Percentiles rank a stretch among this genome's conserved stretches.
Evolutionary conservation across 2,113 vertebrate genomes (phyloP).

Genomic region (Microcebus jonahi): DNA sequence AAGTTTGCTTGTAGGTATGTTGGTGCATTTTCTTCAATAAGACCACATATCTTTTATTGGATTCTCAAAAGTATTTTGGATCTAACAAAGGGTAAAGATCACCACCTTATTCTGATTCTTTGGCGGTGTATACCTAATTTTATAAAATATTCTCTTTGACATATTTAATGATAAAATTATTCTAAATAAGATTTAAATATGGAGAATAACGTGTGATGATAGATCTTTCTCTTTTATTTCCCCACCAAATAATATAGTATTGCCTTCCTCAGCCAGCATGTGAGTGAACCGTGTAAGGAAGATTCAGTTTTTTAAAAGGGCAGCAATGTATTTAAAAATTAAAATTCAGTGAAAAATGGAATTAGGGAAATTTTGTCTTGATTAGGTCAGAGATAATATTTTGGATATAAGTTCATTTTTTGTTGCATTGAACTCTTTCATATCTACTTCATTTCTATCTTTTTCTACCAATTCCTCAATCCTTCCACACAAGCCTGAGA

Average conservation of each 20-base stretch:
- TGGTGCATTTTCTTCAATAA: background rate
- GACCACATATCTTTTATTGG: background rate
- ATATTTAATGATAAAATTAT: background rate
- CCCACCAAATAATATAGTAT: background rate
- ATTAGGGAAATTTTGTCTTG: background rate
- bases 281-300: background rate
- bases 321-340: background rate
- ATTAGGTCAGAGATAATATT: background rate
- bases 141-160: background rate
- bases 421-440: background rate
- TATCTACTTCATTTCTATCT: background rate
- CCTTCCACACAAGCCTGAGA: background rate
- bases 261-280: background rate
- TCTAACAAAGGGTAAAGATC: background rate
- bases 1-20: background rate
- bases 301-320: background rate
- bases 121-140: background rate
- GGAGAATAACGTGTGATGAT: background rate
- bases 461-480: background rate
- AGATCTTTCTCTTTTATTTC: background rate
- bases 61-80: background rate
- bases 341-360: slow-evolving; percentile 30
- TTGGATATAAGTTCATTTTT: background rate
- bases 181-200: background rate
- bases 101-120: background rate